Percentiles rank a stretch among this genome's conserved stretches.
phyloP scores from a whole-genome alignment of 2,113 vertebrate species.

The Taxidea taxus region DNA sequence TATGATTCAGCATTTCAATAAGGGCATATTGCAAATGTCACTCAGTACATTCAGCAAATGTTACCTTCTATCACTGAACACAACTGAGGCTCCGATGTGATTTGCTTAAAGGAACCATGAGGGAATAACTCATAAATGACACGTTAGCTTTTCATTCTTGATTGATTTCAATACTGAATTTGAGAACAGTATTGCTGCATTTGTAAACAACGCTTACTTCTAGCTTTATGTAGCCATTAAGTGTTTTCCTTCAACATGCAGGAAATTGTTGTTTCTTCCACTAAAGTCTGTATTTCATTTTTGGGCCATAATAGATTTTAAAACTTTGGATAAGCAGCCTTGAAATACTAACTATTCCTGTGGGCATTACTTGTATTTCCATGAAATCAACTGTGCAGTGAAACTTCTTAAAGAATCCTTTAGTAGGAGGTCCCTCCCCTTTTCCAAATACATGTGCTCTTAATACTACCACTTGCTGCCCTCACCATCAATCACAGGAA shows the following conservation, averaged over 20 bases:
- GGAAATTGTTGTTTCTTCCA: constrained; percentile 46
- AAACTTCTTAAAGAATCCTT: neutral
- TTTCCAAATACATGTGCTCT: neutral
- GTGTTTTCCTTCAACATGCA: neutral
- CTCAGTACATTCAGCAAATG: constrained; percentile 44
- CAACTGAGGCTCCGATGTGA: constrained; percentile 59
- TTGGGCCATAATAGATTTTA: constrained; percentile 32
- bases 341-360: neutral
- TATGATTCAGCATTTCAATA: constrained; percentile 60
- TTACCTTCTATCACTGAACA: constrained; percentile 32
- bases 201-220: constrained; percentile 61
- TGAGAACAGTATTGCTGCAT: constrained; percentile 45
- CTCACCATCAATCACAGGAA: neutral
- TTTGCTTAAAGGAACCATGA: constrained; percentile 55
- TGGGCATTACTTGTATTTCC: constrained; percentile 16
- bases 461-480: neutral
- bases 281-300: constrained; percentile 26
- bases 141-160: constrained; percentile 36
- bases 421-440: neutral
- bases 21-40: constrained; percentile 55
- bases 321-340: neutral
- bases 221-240: constrained; percentile 37
- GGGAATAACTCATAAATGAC: constrained; percentile 59
- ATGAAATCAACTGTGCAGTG: constrained; percentile 22
- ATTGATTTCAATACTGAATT: constrained; percentile 68